Evolutionary conservation across 2,113 vertebrate genomes (phyloP).

Genomic region (Phaethon lepturus): DNA sequence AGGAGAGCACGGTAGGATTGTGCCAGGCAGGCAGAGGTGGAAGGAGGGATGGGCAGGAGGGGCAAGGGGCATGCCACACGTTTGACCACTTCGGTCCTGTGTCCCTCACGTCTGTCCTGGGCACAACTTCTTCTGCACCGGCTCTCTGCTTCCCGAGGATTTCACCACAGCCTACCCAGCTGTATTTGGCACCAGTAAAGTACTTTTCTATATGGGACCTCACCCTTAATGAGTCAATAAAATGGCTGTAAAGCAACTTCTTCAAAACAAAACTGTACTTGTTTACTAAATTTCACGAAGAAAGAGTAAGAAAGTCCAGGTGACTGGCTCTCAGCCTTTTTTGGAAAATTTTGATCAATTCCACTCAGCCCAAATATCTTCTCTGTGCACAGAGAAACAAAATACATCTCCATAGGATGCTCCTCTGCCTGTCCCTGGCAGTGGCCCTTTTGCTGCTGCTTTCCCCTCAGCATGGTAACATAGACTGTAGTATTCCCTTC

Average conservation of each 20-base stretch:
- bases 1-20: not conserved
- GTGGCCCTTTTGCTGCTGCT: not conserved
- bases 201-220: not conserved
- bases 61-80: not conserved
- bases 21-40: not conserved
- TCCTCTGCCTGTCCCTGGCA: not conserved
- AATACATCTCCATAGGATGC: not conserved
- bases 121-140: not conserved
- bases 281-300: not conserved
- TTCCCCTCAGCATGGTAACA: rapidly evolving
- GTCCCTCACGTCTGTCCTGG: not conserved
- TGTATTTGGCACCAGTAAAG: not conserved
- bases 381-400: not conserved
- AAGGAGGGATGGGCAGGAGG: not conserved
- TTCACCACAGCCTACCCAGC: not conserved
- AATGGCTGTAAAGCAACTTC: not conserved
- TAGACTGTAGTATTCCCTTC: not conserved
- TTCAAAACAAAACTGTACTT: not conserved
- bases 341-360: not conserved
- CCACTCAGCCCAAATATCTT: not conserved
- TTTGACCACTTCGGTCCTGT: rapidly evolving
- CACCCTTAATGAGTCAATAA: not conserved
- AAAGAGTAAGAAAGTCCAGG: not conserved
- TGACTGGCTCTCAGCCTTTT: not conserved
- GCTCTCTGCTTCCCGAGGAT: not conserved